Evolutionary conservation across 2,113 vertebrate genomes (phyloP).

Genomic region (Saccopteryx leptura): DNA sequence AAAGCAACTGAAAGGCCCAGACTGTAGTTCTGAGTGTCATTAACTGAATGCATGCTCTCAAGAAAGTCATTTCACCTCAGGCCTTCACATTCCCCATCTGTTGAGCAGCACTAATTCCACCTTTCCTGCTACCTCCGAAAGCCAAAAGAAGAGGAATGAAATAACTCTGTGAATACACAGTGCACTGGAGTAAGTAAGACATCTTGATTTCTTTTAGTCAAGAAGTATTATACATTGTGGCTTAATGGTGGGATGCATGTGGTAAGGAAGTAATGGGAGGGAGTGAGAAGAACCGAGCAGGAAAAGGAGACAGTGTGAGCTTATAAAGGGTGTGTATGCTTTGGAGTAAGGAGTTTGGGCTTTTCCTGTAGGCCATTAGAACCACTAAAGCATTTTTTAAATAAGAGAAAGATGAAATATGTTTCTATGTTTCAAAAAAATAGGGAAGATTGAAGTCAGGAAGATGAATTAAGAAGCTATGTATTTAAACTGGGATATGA

Average conservation of each 20-base stretch:
- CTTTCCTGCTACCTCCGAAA: background rate
- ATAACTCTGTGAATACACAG: background rate
- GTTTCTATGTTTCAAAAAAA: conserved; percentile 12
- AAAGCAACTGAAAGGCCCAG: background rate
- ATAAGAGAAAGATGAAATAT: background rate
- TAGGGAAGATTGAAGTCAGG: background rate
- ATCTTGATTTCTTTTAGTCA: conserved; percentile 31
- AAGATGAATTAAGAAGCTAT: background rate
- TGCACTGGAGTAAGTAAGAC: background rate
- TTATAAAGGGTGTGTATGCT: background rate
- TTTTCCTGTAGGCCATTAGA: background rate
- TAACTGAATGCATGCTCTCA: background rate
- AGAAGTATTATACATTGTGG: background rate
- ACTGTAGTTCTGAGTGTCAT: background rate
- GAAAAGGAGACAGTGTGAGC: background rate
- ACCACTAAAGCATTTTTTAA: conserved; percentile 19
- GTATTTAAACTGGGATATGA: background rate
- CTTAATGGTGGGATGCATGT: background rate
- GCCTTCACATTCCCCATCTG: background rate
- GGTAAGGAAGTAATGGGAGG: background rate
- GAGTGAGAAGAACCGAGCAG: background rate
- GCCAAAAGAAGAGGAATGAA: background rate
- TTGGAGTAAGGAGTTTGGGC: background rate
- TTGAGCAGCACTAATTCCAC: background rate
- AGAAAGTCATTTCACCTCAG: background rate